These are phyloP conservation scores for Siderastrea radians DNA, from an alignment of 92 coral and sea anemone species.

Conservation along the genomic window DNA sequence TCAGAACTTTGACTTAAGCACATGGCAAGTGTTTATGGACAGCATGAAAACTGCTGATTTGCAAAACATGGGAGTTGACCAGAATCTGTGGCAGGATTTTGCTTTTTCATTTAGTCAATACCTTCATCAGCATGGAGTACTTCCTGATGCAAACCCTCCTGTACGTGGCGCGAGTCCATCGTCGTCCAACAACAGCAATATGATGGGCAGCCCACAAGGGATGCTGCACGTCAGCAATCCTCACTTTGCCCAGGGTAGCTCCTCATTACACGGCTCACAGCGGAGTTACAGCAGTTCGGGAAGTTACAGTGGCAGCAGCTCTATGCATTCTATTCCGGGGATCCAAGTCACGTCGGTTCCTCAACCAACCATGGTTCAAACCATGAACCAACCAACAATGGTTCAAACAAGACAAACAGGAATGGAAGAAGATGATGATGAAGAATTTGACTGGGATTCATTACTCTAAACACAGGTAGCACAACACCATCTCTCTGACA, in stretches of 20 bases:
- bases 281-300: slow-evolving; percentile 81
- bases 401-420: slow-evolving; percentile 34
- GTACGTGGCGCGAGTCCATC: slow-evolving; percentile 42
- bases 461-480: slow-evolving; percentile 65
- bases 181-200: slow-evolving; percentile 12
- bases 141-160: slow-evolving; percentile 26
- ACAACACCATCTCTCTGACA: not conserved
- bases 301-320: slow-evolving; percentile 78
- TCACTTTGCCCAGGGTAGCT: slow-evolving; percentile 44
- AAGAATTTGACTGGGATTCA: slow-evolving; percentile 99
- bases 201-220: slow-evolving; percentile 54
- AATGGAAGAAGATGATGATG: slow-evolving; percentile 93
- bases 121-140: slow-evolving; percentile 81
- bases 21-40: slow-evolving; percentile 94
- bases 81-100: slow-evolving; percentile 95
- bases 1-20: slow-evolving; percentile 87
- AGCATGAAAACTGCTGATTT: slow-evolving; percentile 95
- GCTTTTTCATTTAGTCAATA: slow-evolving; percentile 97
- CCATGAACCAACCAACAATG: slow-evolving; percentile 62
- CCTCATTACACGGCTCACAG: slow-evolving; percentile 82
- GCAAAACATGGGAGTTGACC: slow-evolving; percentile 88
- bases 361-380: slow-evolving; percentile 36
- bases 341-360: slow-evolving; percentile 82
- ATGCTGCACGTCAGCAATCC: slow-evolving; percentile 62
- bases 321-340: slow-evolving; percentile 82